A percentile compares a stretch with the other conserved stretches of the same genome.
Conservation (phyloP, 2,888 invertebrate genomes). For the Cylloceria caligata region DNA sequence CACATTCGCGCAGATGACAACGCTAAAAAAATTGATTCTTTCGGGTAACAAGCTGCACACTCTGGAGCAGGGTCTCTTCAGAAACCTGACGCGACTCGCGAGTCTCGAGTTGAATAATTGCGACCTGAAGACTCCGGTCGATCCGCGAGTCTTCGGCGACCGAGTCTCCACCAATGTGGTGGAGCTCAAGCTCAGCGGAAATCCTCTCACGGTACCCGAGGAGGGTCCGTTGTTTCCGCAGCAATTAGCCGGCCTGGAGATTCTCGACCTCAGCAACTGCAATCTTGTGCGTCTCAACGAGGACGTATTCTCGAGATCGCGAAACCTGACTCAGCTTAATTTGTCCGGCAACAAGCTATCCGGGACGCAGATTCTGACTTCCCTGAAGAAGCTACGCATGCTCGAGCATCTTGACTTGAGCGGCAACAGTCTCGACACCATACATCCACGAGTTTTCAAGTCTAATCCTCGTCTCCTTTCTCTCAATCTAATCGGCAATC, state of each 20-base stretch:
- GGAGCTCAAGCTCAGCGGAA: slow-evolving; percentile 89
- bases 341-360: slow-evolving; percentile 87
- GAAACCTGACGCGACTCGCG: slow-evolving; percentile 88
- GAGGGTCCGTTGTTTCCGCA: slow-evolving; percentile 88
- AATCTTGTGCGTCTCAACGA: slow-evolving; percentile 87
- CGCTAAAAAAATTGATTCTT: slow-evolving; percentile 88
- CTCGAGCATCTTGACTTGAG: slow-evolving; percentile 88
- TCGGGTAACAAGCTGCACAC: slow-evolving; percentile 89
- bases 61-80: slow-evolving; percentile 89
- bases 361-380: slow-evolving; percentile 86
- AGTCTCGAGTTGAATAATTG: slow-evolving; percentile 90
- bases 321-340: slow-evolving; percentile 88
- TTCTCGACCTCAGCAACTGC: slow-evolving; percentile 89
- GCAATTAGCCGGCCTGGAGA: slow-evolving; percentile 88
- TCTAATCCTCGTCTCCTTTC: slow-evolving; percentile 87
- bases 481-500: slow-evolving; percentile 89
- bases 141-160: slow-evolving; percentile 89
- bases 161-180: slow-evolving; percentile 88
- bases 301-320: slow-evolving; percentile 87
- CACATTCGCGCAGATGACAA: slow-evolving; percentile 89
- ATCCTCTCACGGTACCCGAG: slow-evolving; percentile 88
- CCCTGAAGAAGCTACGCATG: slow-evolving; percentile 86
- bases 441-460: slow-evolving; percentile 86
- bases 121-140: slow-evolving; percentile 88
- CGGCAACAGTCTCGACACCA: slow-evolving; percentile 87